phyloP scores from a whole-genome alignment of 2,888 invertebrate genomes.

The Pristionchus japonicus region DNA sequence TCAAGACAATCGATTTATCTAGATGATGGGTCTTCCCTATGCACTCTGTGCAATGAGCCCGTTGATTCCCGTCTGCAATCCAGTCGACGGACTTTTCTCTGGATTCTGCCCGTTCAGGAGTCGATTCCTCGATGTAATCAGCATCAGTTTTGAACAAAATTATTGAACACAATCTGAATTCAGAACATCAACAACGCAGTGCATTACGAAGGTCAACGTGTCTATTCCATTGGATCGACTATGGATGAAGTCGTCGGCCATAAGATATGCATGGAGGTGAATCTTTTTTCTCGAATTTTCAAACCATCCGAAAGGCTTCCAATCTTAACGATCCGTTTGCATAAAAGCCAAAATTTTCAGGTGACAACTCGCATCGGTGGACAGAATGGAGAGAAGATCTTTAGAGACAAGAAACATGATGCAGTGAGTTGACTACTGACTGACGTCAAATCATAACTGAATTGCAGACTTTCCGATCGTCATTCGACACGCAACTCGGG shows the following conservation, averaged over 20 bases:
- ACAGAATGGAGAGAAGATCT: not conserved
- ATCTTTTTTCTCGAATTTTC: not conserved
- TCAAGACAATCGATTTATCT: not conserved
- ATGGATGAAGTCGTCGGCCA: slow-evolving; percentile 70
- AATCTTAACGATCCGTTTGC: no score
- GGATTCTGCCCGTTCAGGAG: slow-evolving; percentile 71
- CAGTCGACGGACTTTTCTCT: slow-evolving; percentile 69
- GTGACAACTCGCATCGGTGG: not conserved
- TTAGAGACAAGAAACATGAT: not conserved
- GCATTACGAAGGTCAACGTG: slow-evolving; percentile 70
- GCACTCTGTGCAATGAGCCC: slow-evolving; percentile 70
- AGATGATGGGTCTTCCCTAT: slow-evolving; percentile 58
- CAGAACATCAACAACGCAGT: slow-evolving; percentile 69
- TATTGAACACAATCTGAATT: not conserved
- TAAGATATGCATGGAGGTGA: slow-evolving; percentile 64
- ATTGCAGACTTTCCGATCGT: not conserved
- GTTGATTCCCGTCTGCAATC: slow-evolving; percentile 62
- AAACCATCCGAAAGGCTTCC: not conserved
- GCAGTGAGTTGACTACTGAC: not conserved
- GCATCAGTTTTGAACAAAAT: not conserved
- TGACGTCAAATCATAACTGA: not conserved
- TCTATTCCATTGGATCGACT: slow-evolving; percentile 68
- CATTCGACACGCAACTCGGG: not conserved
- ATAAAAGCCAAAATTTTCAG: no score
- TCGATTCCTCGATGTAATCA: slow-evolving; percentile 64